A percentile compares a stretch with the other conserved stretches of the same genome.
Conservation (phyloP, 2,113 vertebrate species). For the Phaetusa simplex region DNA sequence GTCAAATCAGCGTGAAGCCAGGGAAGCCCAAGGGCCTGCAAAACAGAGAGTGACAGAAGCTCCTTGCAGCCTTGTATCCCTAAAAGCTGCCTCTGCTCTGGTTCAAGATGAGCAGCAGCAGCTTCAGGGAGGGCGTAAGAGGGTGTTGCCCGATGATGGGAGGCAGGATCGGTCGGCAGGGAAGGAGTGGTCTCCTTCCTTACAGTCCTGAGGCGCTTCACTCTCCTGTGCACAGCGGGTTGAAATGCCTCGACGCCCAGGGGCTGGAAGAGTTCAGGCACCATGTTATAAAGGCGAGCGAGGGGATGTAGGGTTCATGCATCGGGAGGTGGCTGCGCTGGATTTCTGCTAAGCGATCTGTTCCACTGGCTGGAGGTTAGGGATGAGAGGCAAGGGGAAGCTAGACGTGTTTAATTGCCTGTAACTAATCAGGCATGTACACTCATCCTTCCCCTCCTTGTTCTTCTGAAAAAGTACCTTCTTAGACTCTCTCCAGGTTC, state of each 20-base stretch:
- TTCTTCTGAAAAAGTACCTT: slow-evolving; percentile 4
- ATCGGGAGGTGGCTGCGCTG: not conserved
- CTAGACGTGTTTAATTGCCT: slow-evolving; percentile 54
- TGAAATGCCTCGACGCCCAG: not conserved
- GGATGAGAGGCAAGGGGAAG: slow-evolving; percentile 56
- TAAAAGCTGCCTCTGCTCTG: not conserved
- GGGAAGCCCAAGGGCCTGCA: not conserved
- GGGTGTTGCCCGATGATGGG: accelerated
- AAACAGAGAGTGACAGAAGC: not conserved
- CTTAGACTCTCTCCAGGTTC: not conserved
- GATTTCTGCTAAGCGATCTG: not conserved
- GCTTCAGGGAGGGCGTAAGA: not conserved
- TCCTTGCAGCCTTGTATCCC: not conserved
- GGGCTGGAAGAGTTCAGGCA: not conserved
- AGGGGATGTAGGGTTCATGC: not conserved
- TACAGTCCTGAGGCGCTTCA: not conserved
- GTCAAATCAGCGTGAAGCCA: not conserved
- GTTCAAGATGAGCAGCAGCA: not conserved
- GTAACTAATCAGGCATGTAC: slow-evolving; percentile 62
- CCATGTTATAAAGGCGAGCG: not conserved
- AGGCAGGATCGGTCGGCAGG: accelerated
- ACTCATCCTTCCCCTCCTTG: slow-evolving; percentile 35
- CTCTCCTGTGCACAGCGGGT: not conserved
- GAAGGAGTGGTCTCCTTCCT: not conserved
- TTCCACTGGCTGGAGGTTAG: slow-evolving; percentile 55